Evolutionary conservation across 2,888 invertebrate genomes (phyloP), one percentile per base, ranked within the genome.

Genomic region (Rhynchonema sp.): DNA sequence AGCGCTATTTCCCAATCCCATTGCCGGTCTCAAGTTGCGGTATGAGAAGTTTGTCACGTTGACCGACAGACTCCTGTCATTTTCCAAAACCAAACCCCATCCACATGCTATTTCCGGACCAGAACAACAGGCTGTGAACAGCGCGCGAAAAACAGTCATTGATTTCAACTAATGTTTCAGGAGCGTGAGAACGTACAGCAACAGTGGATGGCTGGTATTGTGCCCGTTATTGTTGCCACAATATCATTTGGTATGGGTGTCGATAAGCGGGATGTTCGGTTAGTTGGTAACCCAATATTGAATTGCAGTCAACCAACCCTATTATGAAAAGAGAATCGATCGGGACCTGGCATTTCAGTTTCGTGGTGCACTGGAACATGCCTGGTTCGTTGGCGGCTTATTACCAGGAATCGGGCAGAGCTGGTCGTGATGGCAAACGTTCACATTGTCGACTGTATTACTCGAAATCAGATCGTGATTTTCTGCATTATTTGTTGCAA

Each of bases 161-260:
- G n/a, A n/a, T n/a, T n/a, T n/a, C 23, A 9, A 23, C 9, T 52
- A 52, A 20, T 52, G 29, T 38, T 59, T 9, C 30, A 61, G 0
- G 84, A 87, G 58, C 80, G 92, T 59, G 80, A 82, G 58, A 79
- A 81, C 56, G 84, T 85, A 46, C 96, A 98, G 76, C 85, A 86
- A 72, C 82, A 84, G 46, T 98, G 96, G 96, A 88, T 89, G 77
- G 79, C 79, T 46, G 94, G 94, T 0, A 83, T 83, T 65, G 83
- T 84, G 67, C 83, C 87, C 1, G 85, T 94, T 30, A 92, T 98
- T 65, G 86, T 86, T 64, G 96, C 98, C 2, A 98, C 98, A 0
- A 85, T 96, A 61, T 92, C 92, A 70, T 98, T 98, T 77, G 98
- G 98, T 49, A 99, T 98, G 98, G 98, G 98, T 56, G 90, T 98